Conservation (phyloP, 2,113 vertebrate genomes). For the Alethe diademata region DNA sequence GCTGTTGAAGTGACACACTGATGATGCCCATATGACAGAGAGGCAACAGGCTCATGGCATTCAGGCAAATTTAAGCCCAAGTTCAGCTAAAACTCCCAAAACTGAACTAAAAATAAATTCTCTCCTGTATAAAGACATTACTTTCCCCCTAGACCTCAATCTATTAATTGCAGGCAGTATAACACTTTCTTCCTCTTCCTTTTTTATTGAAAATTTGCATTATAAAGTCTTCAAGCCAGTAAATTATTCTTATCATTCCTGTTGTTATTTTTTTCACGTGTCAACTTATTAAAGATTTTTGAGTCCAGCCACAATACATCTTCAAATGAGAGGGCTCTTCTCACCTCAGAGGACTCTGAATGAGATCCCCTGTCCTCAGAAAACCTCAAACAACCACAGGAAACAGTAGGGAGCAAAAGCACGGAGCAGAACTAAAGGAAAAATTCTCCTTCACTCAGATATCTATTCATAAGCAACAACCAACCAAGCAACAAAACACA, state of each 20-base stretch:
- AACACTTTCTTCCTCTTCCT: neutral
- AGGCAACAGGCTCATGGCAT: neutral
- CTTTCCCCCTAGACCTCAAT: neutral
- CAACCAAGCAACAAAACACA: neutral
- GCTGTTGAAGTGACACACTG: neutral
- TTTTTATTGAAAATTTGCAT: neutral
- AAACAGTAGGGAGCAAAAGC: neutral
- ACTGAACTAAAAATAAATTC: neutral
- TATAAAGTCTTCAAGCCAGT: neutral
- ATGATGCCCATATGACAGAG: neutral
- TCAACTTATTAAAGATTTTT: neutral
- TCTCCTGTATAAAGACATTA: neutral
- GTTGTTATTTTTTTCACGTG: neutral
- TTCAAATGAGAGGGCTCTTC: neutral
- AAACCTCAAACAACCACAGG: neutral
- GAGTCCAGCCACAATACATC: neutral
- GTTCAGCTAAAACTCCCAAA: neutral
- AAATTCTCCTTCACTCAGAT: neutral
- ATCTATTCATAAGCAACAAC: neutral
- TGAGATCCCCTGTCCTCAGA: neutral
- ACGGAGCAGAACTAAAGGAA: neutral
- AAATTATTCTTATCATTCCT: fast-evolving
- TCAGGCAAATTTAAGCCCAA: neutral
- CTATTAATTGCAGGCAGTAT: neutral
- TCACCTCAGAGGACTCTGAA: neutral